These are phyloP conservation scores for Tor tambroides DNA, from an alignment of 2,113 vertebrate genomes.

Conservation along the genomic window DNA sequence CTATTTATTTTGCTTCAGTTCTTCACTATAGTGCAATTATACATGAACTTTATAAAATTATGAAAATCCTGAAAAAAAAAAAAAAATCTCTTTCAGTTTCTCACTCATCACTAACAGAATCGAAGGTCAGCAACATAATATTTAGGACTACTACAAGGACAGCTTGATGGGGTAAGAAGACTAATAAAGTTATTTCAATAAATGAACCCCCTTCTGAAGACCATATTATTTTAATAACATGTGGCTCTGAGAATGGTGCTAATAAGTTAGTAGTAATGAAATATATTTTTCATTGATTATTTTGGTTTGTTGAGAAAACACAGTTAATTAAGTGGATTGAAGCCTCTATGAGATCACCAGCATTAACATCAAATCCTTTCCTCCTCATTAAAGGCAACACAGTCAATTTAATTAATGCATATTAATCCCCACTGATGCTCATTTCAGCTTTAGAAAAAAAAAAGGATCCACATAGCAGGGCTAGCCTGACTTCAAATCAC, in stretches of 20 bases:
- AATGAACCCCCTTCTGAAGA: slow-evolving; percentile 49
- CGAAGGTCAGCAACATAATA: slow-evolving; percentile 25
- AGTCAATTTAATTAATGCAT: slow-evolving; percentile 97
- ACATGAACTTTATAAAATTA: not conserved
- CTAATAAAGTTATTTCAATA: slow-evolving; percentile 50
- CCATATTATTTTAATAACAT: slow-evolving; percentile 65
- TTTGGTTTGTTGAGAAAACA: slow-evolving; percentile 87
- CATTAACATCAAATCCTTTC: slow-evolving; percentile 94
- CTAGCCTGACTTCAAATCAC: slow-evolving; percentile 63
- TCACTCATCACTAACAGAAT: no score
- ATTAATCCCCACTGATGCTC: slow-evolving; percentile 95
- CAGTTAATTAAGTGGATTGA: slow-evolving; percentile 88
- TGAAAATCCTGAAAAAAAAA: not conserved
- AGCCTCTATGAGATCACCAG: slow-evolving; percentile 88
- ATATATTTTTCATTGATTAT: slow-evolving; percentile 83
- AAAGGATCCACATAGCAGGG: slow-evolving; percentile 70
- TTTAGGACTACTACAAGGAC: slow-evolving; percentile 24
- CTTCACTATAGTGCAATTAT: not conserved
- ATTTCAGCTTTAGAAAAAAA: slow-evolving; percentile 82
- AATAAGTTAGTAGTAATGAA: slow-evolving; percentile 64
- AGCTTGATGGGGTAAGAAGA: slow-evolving; percentile 21
- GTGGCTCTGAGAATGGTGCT: slow-evolving; percentile 55
- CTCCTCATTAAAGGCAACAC: slow-evolving; percentile 94
- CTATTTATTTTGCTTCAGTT: not conserved
- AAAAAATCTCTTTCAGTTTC: no score